These are phyloP conservation scores for Porites divaricata DNA, from an alignment of 92 coral and sea anemone species.

Conservation along the genomic window DNA sequence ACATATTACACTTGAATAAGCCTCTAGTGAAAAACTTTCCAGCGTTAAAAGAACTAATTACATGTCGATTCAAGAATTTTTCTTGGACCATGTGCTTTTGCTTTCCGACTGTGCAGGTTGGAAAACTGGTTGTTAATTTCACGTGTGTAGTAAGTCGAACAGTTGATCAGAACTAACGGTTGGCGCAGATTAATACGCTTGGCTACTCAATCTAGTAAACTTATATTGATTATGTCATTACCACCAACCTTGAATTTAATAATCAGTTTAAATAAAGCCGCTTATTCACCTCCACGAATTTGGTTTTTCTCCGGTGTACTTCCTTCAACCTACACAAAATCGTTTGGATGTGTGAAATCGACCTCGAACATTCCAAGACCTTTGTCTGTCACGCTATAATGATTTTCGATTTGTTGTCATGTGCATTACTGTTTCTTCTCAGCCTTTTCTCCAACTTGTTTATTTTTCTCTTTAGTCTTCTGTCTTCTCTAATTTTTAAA, in stretches of 20 bases:
- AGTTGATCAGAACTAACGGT: constrained; percentile 14
- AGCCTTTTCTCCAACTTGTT: constrained; percentile 2
- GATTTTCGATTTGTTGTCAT: background rate
- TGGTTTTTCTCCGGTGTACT: background rate
- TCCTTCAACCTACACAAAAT: background rate
- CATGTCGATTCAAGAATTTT: background rate
- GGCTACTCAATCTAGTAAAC: constrained; percentile 27
- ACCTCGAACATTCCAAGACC: background rate
- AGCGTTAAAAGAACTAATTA: no score
- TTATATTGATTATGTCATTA: background rate
- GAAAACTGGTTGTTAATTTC: background rate
- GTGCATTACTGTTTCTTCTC: constrained; percentile 1
- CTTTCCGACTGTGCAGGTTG: constrained; percentile 1
- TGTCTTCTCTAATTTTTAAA: constrained; percentile 6
- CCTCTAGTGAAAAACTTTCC: background rate
- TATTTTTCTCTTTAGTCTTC: constrained; percentile 3
- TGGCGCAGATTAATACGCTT: constrained; percentile 14
- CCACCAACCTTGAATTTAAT: constrained; percentile 29
- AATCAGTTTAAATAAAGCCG: background rate
- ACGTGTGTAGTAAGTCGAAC: constrained; percentile 4
- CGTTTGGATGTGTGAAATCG: background rate
- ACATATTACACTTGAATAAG: background rate
- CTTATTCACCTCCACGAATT: background rate
- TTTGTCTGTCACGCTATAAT: constrained; percentile 1
- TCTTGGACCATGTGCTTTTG: constrained; percentile 11